Percentiles rank a stretch among this genome's conserved stretches.
Evolutionary conservation across 1,140 invertebrate genomes (phyloP).

Genomic region (Dinoponera quadriceps): DNA sequence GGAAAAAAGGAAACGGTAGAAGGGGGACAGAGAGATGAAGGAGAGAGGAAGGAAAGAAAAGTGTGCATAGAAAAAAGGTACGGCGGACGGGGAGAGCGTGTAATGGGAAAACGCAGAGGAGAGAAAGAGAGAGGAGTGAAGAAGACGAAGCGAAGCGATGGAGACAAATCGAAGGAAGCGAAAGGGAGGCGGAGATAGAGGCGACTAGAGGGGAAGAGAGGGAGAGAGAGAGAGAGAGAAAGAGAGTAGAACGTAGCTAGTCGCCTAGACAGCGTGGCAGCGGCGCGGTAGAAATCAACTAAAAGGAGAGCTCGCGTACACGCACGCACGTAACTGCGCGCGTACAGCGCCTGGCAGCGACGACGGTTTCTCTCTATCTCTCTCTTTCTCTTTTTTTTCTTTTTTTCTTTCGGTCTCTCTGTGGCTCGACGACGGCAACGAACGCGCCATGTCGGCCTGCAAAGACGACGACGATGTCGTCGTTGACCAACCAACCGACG

Average conservation of each 20-base stretch:
- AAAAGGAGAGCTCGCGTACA: conserved; percentile 75
- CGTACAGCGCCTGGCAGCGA: conserved; percentile 31
- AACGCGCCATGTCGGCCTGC: no score
- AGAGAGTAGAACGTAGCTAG: conserved; percentile 71
- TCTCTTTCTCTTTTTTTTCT: no score
- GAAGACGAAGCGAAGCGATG: background rate
- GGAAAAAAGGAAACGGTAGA: background rate
- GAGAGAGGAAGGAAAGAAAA: conserved; percentile 14
- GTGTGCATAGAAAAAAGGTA: no score
- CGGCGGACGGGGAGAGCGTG: no score
- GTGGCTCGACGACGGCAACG: background rate
- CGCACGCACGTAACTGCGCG: conserved; percentile 65
- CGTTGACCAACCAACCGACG: background rate
- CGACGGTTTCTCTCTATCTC: conserved; percentile 5
- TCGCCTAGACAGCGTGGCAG: conserved; percentile 82
- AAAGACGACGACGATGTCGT: no score
- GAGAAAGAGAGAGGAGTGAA: conserved; percentile 37
- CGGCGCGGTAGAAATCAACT: conserved; percentile 78
- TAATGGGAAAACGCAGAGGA: no score
- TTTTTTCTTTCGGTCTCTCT: no score
- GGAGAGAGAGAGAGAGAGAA: conserved; percentile 63
- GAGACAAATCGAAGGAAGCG: conserved; percentile 47
- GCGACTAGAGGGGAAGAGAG: conserved; percentile 37
- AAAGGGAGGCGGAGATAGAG: conserved; percentile 49
- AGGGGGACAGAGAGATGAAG: conserved; percentile 43